phyloP scores from a whole-genome alignment of 2,113 vertebrate genomes.

The Entomyzon cyanotis region DNA sequence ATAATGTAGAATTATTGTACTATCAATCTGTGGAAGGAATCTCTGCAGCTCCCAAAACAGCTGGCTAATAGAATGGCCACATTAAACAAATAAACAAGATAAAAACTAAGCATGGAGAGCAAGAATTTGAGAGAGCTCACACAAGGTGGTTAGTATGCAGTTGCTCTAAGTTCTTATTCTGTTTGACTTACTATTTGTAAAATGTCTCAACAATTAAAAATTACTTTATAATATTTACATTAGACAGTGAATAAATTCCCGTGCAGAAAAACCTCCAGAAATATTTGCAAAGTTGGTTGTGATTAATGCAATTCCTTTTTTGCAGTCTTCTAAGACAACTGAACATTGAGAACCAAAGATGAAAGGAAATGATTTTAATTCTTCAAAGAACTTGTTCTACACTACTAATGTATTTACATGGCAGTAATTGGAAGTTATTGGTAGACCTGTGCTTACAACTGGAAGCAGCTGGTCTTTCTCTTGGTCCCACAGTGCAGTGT shows the following conservation, averaged over 20 bases:
- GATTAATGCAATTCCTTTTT: not conserved
- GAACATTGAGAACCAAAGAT: not conserved
- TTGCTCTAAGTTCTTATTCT: not conserved
- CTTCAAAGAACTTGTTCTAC: not conserved
- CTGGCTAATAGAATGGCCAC: not conserved
- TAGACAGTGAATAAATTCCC: not conserved
- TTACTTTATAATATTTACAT: not conserved
- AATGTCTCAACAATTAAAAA: not conserved
- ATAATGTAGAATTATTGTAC: not conserved
- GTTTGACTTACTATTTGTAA: not conserved
- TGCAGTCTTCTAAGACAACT: not conserved
- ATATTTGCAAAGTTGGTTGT: not conserved
- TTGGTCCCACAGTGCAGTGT: not conserved
- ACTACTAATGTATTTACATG: not conserved
- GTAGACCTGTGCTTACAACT: not conserved
- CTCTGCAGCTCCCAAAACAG: not conserved
- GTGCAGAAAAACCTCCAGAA: not conserved
- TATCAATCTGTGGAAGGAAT: not conserved
- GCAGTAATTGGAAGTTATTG: not conserved
- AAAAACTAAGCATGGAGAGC: not conserved
- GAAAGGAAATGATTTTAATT: not conserved
- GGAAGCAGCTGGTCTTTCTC: not conserved
- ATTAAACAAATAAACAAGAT: not conserved
- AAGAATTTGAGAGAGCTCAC: not conserved
- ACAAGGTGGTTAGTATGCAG: not conserved